A percentile compares a stretch with the other conserved stretches of the same genome.
These are phyloP conservation scores for Rhagologus leucostigma DNA, from an alignment of 2,113 vertebrate species.

Conservation along the genomic window DNA sequence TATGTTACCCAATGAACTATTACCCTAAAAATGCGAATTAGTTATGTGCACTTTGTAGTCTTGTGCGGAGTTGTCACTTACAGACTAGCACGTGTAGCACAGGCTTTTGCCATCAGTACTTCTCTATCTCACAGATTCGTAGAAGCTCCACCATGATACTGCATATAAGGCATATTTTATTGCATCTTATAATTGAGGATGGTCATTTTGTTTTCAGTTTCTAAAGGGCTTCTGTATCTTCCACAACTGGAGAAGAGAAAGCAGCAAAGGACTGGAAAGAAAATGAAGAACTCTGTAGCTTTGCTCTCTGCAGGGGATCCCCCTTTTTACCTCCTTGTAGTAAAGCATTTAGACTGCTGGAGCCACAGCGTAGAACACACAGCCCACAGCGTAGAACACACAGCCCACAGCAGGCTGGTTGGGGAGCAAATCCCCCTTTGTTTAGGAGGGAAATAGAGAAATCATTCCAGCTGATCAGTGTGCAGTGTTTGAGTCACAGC, in stretches of 20 bases:
- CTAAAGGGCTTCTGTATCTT: neutral
- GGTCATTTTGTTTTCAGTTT: neutral
- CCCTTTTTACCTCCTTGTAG: neutral
- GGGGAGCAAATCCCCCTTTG: neutral
- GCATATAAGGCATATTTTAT: neutral
- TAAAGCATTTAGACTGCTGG: neutral
- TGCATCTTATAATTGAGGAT: neutral
- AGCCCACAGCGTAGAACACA: neutral
- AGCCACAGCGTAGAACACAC: neutral
- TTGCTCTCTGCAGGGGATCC: neutral
- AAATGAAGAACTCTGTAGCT: neutral
- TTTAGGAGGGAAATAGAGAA: neutral
- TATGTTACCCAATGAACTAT: neutral
- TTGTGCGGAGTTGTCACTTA: neutral
- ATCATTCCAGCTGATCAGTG: neutral
- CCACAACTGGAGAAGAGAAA: neutral
- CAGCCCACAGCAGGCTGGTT: neutral
- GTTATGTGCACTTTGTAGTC: neutral
- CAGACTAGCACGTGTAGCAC: neutral
- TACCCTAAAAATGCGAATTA: neutral
- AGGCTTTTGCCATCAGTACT: neutral
- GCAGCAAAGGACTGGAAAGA: neutral
- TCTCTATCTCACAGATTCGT: neutral
- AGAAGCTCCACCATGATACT: neutral
- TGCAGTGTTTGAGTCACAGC: slow-evolving; percentile 6